Percentiles rank a stretch among this genome's conserved stretches.
Evolutionary conservation across 2,113 vertebrate species (phyloP).

Genomic region (Rhinolophus sinicus): DNA sequence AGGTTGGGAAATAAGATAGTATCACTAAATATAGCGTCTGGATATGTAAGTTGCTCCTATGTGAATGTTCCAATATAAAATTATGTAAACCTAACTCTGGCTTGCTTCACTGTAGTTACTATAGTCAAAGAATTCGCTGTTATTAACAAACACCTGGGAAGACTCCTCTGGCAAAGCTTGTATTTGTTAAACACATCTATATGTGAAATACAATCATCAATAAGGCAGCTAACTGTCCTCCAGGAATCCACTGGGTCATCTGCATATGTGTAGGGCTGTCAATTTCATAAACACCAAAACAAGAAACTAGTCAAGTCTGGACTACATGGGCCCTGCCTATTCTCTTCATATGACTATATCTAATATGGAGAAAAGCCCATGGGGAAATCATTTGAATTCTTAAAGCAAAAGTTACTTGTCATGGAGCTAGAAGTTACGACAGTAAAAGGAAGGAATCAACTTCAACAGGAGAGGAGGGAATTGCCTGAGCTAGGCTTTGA

Average conservation of each 20-base stretch:
- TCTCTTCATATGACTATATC: not conserved
- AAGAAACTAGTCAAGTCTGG: not conserved
- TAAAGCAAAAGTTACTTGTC: not conserved
- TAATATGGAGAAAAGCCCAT: not conserved
- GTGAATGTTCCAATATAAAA: not conserved
- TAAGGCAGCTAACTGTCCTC: not conserved
- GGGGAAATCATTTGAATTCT: not conserved
- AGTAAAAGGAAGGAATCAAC: not conserved
- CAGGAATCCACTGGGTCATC: not conserved
- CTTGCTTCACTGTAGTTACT: not conserved
- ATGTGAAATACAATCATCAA: not conserved
- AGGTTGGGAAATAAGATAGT: slow-evolving; percentile 56
- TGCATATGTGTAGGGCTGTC: fast-evolving
- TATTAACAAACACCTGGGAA: not conserved
- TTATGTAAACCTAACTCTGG: not conserved
- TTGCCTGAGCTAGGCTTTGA: not conserved
- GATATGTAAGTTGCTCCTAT: not conserved
- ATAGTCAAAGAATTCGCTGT: not conserved
- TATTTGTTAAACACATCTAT: not conserved
- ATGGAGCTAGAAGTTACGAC: not conserved
- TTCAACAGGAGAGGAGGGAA: not conserved
- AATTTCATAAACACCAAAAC: not conserved
- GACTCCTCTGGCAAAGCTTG: not conserved
- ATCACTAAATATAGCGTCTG: slow-evolving; percentile 22
- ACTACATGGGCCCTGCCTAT: not conserved